Percentiles rank a stretch among this genome's conserved stretches.
phyloP scores from a whole-genome alignment of 2,888 invertebrate genomes.

The Rhopalosiphum nymphaeae region DNA sequence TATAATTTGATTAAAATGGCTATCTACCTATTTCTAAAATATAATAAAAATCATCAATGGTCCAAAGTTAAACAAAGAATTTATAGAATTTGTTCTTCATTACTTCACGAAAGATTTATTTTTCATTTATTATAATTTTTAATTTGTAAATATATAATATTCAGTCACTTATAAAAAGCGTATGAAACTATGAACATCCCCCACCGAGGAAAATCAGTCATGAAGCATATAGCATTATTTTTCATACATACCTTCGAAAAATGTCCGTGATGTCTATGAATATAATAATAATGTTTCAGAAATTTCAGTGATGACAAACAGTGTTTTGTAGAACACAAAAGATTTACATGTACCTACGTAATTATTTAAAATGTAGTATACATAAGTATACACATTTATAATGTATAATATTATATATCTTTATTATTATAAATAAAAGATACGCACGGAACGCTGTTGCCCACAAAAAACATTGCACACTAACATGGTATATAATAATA shows the following conservation, averaged over 20 bases:
- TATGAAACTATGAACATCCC: background rate
- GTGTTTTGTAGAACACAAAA: background rate
- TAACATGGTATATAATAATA: background rate
- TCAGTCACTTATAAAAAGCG: background rate
- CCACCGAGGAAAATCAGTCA: background rate
- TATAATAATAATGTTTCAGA: background rate
- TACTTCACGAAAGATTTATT: background rate
- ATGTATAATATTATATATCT: background rate
- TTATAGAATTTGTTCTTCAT: background rate
- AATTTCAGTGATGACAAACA: background rate
- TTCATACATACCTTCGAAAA: background rate
- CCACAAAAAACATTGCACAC: slow-evolving; percentile 8
- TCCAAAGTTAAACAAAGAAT: background rate
- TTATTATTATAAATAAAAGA: slow-evolving; percentile 2
- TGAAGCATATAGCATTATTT: background rate
- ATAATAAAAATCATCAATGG: background rate
- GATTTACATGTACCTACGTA: background rate
- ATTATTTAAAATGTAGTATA: background rate
- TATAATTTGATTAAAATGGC: background rate
- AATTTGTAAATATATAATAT: background rate
- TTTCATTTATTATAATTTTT: background rate
- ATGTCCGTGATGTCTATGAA: background rate
- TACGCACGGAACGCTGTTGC: background rate
- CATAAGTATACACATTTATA: background rate
- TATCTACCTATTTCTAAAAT: background rate